phyloP scores from a whole-genome alignment of 1,140 invertebrate genomes.

The Nixonia krombeini region DNA sequence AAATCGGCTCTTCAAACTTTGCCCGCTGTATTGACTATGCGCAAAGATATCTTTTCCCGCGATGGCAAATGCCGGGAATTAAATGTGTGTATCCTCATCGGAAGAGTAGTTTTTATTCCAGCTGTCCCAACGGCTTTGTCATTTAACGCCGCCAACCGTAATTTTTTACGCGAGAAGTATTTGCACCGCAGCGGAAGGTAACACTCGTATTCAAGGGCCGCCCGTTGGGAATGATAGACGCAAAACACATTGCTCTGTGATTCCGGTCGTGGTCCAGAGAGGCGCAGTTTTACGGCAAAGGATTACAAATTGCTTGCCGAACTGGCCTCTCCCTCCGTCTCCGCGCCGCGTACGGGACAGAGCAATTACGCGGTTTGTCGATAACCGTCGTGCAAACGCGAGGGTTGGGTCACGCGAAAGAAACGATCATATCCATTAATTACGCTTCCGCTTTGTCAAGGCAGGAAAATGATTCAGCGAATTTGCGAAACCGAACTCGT shows the following conservation, averaged over 20 bases:
- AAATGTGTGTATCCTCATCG: too few relatives aligned
- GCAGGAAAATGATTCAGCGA: too few relatives aligned
- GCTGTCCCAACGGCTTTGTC: conserved; percentile 30
- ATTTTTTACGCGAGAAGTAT: conserved; percentile 23
- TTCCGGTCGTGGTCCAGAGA: conserved; percentile 18
- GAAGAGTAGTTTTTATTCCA: conserved; percentile 11
- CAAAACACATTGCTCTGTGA: conserved; percentile 36
- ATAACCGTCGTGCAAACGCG: conserved; percentile 16
- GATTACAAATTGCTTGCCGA: conserved; percentile 37
- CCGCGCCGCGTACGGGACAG: not conserved
- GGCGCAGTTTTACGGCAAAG: conserved; percentile 14
- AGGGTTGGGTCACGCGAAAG: not conserved
- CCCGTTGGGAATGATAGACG: conserved; percentile 39
- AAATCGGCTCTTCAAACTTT: too few relatives aligned
- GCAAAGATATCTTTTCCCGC: too few relatives aligned
- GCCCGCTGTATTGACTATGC: too few relatives aligned
- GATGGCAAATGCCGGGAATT: too few relatives aligned
- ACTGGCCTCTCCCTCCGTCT: conserved; percentile 6
- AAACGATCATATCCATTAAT: not conserved
- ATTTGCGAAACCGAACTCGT: not conserved
- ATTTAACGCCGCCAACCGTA: conserved; percentile 31
- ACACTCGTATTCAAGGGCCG: conserved; percentile 16
- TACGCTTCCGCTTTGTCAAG: too few relatives aligned
- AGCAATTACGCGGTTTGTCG: conserved; percentile 15
- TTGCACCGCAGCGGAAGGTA: conserved; percentile 14